Evolutionary conservation across 2,797 vertebrate species (phyloP).

Genomic region (Coregonus sp.): DNA sequence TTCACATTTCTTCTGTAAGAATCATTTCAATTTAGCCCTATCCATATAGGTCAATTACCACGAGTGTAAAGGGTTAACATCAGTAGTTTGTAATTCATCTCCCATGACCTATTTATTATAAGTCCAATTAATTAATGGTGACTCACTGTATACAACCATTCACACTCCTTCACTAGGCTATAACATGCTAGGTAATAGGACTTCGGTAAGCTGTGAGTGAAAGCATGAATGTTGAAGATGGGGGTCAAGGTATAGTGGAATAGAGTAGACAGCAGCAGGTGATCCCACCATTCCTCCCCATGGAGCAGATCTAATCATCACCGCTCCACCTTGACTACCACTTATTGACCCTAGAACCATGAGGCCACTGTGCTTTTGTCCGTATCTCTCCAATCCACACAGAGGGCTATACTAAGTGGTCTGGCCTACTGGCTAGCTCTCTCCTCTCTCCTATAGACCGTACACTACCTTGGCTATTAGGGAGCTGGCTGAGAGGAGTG

Average conservation of each 20-base stretch:
- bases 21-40: too few relatives aligned
- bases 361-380: neutral
- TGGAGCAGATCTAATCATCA: constrained; percentile 1
- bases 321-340: neutral
- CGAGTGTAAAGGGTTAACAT: too few relatives aligned
- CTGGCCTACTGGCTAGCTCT: too few relatives aligned
- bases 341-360: neutral
- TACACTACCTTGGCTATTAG: neutral
- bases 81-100: too few relatives aligned
- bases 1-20: too few relatives aligned
- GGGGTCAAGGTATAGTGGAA: neutral
- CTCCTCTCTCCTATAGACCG: neutral
- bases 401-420: too few relatives aligned
- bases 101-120: too few relatives aligned
- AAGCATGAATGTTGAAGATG: neutral
- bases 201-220: neutral
- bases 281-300: neutral
- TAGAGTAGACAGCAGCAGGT: neutral
- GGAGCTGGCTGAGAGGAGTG: neutral
- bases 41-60: too few relatives aligned
- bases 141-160: too few relatives aligned
- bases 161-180: neutral
- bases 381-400: constrained; percentile 7
- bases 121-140: too few relatives aligned
- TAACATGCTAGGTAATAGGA: neutral